These are phyloP conservation scores for Stegodyphus dumicola DNA, from an alignment of 1,140 invertebrate species.

Conservation along the genomic window DNA sequence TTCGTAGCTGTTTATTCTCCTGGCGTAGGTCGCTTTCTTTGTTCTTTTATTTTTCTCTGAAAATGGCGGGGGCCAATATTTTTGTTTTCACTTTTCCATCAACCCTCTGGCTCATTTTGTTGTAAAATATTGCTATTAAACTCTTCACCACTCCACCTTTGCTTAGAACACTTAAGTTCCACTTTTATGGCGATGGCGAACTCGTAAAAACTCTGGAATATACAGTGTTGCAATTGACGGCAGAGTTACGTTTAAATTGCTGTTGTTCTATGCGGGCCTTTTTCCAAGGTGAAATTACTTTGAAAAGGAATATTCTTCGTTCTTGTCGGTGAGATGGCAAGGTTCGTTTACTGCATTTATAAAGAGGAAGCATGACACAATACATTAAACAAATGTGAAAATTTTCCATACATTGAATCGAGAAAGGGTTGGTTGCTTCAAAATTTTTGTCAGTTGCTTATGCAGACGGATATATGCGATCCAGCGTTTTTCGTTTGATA, in stretches of 20 bases:
- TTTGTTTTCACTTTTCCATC: too few species aligned
- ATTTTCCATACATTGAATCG: not conserved
- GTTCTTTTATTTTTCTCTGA: not conserved
- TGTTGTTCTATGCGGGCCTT: conserved; percentile 14
- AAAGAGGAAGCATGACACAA: too few species aligned
- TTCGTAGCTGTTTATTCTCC: conserved; percentile 13
- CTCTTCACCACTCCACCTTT: conserved; percentile 4
- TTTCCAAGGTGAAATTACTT: conserved; percentile 17
- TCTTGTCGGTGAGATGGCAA: too few species aligned
- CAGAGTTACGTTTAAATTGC: conserved; percentile 28
- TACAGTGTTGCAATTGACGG: not conserved
- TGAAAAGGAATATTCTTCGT: not conserved
- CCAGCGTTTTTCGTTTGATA: too few species aligned
- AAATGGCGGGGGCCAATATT: too few species aligned
- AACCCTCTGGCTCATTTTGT: conserved; percentile 19
- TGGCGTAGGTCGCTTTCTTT: conserved; percentile 2
- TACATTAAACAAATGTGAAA: too few species aligned
- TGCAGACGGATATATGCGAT: too few species aligned
- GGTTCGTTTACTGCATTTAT: too few species aligned
- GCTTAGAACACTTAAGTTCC: conserved; percentile 34
- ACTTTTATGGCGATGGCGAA: conserved; percentile 29
- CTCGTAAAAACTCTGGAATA: conserved; percentile 31
- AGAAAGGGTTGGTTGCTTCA: too few species aligned
- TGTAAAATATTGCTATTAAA: conserved; percentile 51
- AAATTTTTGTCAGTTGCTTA: too few species aligned